Evolutionary conservation across 1,140 invertebrate genomes (phyloP), one percentile per base, ranked within the genome.

Genomic region (Chrysopa pallens): DNA sequence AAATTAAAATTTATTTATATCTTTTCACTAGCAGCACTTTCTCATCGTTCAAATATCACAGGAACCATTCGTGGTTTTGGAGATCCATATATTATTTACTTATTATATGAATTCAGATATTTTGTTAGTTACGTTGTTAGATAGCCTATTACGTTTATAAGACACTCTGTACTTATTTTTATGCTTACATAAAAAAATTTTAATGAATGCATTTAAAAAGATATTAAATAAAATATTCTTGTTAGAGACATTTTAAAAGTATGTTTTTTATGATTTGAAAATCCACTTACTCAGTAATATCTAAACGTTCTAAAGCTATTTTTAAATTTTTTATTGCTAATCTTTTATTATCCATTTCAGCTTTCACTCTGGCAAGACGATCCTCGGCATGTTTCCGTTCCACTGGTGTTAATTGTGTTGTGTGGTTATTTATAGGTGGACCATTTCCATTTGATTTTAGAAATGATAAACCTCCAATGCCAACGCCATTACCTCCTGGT

Each of bases 261-360:
- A 3, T 23, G 17, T 23, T 23, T 23, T 23, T 23, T n/a, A 23
- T 23, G 17, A 23, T 23, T 23, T n/a, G 17, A 23, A 37, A 17
- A 29, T 8, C n/a, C 36, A 63, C 74, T 74, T 61, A 83, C 81
- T 86, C 83, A 8, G 81, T 82, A 28, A 83, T 81, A 56, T 85
- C 79, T 6, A 83, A 69, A 46, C 76, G 69, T 50, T 85, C 81
- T 15, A 86, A 63, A 1, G 78, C 68, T 43, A 78, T 60, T 56
- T 81, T 80, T 7, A 84, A 65, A 50, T 82, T 80, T 53, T 81
- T 82, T 53, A 85, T 82, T 31, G 74, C 70, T 29, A 74, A 62
- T 49, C 72, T 65, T 50, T 83, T 79, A 49, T 76, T 68, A 47
- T 85, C 80, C 39, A 80, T 70, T 49, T 85, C 81, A 8, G 67